Conservation (phyloP, 2,888 invertebrate genomes). For the Xestia xanthographa region DNA sequence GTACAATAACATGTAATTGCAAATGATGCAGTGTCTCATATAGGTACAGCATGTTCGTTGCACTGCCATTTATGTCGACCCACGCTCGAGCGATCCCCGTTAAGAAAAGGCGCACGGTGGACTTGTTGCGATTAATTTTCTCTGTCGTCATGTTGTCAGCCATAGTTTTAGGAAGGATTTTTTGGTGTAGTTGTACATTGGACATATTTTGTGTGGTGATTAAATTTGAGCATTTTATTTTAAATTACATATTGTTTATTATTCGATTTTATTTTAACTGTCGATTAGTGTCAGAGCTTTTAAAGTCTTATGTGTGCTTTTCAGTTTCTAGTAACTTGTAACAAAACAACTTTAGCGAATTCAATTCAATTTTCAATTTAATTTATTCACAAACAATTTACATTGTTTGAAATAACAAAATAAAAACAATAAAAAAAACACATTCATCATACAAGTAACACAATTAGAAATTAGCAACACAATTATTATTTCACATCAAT, state of each 20-base stretch:
- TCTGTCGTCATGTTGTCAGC: background rate
- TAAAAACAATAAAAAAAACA: too few relatives aligned
- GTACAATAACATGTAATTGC: slow-evolving; percentile 90
- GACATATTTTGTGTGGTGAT: background rate
- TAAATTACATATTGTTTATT: too few relatives aligned
- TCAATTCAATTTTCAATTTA: too few relatives aligned
- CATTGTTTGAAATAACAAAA: too few relatives aligned
- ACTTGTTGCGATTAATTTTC: slow-evolving; percentile 11
- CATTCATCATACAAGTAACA: too few relatives aligned
- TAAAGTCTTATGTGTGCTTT: background rate
- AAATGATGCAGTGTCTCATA: slow-evolving; percentile 89
- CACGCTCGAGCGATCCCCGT: slow-evolving; percentile 75
- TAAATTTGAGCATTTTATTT: too few relatives aligned
- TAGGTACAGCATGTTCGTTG: slow-evolving; percentile 78
- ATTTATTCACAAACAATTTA: too few relatives aligned
- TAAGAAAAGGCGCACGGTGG: slow-evolving; percentile 53
- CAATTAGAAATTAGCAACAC: too few relatives aligned
- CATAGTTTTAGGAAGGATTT: background rate
- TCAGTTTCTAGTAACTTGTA: too few relatives aligned
- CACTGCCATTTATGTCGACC: slow-evolving; percentile 86
- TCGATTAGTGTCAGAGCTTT: background rate
- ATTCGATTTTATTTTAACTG: too few relatives aligned
- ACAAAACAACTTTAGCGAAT: too few relatives aligned
- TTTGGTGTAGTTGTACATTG: background rate
- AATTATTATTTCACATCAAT: too few relatives aligned